Evolutionary conservation across 2,888 invertebrate species (phyloP).

Genomic region (Spodoptera exigua): DNA sequence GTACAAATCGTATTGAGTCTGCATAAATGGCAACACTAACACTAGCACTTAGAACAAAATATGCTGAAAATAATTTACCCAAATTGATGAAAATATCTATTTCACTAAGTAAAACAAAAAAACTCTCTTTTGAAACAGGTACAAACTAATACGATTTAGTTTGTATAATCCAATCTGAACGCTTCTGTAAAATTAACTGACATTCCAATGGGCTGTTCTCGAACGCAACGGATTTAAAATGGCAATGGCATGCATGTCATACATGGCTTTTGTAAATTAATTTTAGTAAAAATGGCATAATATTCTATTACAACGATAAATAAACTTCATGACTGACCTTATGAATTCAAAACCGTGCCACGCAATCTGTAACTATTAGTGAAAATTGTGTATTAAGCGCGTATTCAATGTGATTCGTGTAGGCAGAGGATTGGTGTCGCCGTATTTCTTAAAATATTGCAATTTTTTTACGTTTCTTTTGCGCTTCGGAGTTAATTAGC

Average conservation of each 20-base stretch:
- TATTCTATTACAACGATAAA: constrained; percentile 63
- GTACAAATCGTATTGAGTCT: too few species aligned
- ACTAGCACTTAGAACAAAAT: too few species aligned
- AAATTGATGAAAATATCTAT: too few species aligned
- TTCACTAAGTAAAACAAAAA: too few species aligned
- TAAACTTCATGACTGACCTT: constrained; percentile 54
- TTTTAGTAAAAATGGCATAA: constrained; percentile 75
- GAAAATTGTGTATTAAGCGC: constrained; percentile 61
- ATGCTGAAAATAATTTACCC: too few species aligned
- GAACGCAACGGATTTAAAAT: constrained; percentile 82
- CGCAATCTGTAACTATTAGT: constrained; percentile 60
- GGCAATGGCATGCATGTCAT: constrained; percentile 87
- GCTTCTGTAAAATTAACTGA: constrained; percentile 64
- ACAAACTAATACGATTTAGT: not conserved
- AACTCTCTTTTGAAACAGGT: too few species aligned
- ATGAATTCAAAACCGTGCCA: constrained; percentile 65
- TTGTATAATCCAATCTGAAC: constrained; percentile 61
- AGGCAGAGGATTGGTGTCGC: constrained; percentile 82
- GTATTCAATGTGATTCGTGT: constrained; percentile 76
- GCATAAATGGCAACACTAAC: too few species aligned
- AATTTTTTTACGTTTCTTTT: constrained; percentile 66
- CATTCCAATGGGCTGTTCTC: constrained; percentile 61
- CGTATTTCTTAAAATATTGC: constrained; percentile 74
- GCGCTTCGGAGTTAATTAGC: constrained; percentile 63
- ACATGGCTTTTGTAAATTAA: constrained; percentile 76